These are phyloP conservation scores for Pardosa pseudoannulata DNA, from an alignment of 2,888 invertebrate species.

Conservation along the genomic window DNA sequence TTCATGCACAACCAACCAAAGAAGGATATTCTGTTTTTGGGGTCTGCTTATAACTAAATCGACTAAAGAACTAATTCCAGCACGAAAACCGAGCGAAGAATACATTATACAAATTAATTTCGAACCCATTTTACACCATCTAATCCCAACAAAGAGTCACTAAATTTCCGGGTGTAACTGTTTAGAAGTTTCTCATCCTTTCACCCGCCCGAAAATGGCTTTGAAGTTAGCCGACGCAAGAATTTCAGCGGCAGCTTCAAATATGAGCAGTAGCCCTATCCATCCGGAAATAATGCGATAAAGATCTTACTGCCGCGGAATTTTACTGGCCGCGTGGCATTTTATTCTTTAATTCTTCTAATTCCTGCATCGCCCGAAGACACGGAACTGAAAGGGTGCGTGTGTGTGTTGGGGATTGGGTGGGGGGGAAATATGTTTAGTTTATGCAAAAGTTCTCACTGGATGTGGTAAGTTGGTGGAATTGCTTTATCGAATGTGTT, in stretches of 20 bases:
- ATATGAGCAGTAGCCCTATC: neutral
- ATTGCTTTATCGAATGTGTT: too few relatives aligned
- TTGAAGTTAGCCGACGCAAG: slow-evolving; percentile 31
- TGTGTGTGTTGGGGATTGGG: too few relatives aligned
- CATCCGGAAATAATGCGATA: slow-evolving; percentile 52
- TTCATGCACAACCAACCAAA: too few relatives aligned
- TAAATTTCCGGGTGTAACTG: neutral
- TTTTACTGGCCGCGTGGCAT: neutral
- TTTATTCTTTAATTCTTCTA: neutral
- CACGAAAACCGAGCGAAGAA: too few relatives aligned
- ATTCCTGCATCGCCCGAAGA: neutral
- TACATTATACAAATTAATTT: too few relatives aligned
- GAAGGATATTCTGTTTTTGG: too few relatives aligned
- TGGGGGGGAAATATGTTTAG: too few relatives aligned
- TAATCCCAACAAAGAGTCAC: neutral
- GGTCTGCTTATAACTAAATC: too few relatives aligned
- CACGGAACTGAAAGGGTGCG: neutral
- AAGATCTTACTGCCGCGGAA: slow-evolving; percentile 18
- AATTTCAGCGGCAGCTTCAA: slow-evolving; percentile 50
- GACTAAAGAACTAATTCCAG: too few relatives aligned
- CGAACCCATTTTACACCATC: neutral
- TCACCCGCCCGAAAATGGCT: slow-evolving; percentile 14
- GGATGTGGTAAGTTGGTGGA: neutral
- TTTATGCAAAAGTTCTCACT: neutral
- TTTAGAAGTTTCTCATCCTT: neutral